Percentiles rank a stretch among this genome's conserved stretches.
Conservation (phyloP, 1,140 invertebrate genomes). For the Chrysomallon squamiferum region DNA sequence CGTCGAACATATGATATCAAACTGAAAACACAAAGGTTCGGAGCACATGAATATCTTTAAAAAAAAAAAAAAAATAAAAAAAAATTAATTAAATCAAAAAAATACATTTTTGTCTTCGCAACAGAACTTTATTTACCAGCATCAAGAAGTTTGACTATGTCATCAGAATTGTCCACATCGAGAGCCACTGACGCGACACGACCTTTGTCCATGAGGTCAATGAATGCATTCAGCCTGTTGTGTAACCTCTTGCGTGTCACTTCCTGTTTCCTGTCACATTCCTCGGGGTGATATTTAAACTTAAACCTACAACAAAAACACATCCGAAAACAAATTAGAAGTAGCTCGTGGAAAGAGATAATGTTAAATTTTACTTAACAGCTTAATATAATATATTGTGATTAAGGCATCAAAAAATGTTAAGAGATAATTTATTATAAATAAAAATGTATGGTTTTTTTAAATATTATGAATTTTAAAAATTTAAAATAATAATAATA, state of each 20-base stretch:
- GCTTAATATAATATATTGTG: no score
- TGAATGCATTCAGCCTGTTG: constrained; percentile 88
- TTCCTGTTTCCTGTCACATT: constrained; percentile 87
- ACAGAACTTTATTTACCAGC: constrained; percentile 67
- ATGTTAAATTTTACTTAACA: background rate
- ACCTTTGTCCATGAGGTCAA: constrained; percentile 79
- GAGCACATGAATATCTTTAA: no score
- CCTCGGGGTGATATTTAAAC: constrained; percentile 98
- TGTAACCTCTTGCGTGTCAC: constrained; percentile 85
- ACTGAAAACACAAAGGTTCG: no score
- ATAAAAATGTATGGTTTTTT: no score
- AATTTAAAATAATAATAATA: no score
- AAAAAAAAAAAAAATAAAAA: no score
- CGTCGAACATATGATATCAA: background rate
- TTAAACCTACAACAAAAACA: constrained; percentile 92
- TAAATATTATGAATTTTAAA: no score
- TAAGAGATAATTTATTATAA: no score
- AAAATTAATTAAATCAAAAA: background rate
- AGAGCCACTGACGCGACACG: constrained; percentile 81
- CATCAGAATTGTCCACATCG: constrained; percentile 87
- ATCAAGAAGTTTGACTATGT: constrained; percentile 88
- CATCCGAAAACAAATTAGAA: constrained; percentile 4
- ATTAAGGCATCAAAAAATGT: no score
- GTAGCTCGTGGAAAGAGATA: background rate
- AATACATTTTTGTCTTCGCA: background rate